These are phyloP conservation scores for Sturnus vulgaris DNA, from an alignment of 2,113 vertebrate species.

Conservation along the genomic window DNA sequence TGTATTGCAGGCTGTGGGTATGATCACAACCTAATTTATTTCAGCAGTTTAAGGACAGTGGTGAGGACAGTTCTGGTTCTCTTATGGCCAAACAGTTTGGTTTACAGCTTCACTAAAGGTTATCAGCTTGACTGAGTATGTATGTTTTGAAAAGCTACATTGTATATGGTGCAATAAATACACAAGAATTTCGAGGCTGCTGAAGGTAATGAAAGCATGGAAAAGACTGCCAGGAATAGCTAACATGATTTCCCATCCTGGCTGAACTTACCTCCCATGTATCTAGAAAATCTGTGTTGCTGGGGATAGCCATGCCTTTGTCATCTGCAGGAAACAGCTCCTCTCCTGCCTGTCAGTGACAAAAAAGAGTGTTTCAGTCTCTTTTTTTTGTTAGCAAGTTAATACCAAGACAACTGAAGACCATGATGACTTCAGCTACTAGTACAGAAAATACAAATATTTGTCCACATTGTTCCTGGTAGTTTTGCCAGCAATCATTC, in stretches of 20 bases:
- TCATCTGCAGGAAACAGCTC: constrained; percentile 79
- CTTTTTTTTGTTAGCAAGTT: background rate
- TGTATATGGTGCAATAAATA: background rate
- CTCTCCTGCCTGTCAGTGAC: constrained; percentile 71
- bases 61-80: background rate
- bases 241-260: background rate
- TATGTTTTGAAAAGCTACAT: background rate
- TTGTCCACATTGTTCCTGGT: background rate
- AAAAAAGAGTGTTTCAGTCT: background rate
- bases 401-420: background rate
- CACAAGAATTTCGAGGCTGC: background rate
- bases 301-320: constrained; percentile 70
- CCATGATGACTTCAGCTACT: background rate
- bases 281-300: constrained; percentile 76
- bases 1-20: background rate
- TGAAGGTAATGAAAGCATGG: background rate
- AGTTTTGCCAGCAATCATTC: background rate
- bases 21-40: background rate
- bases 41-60: background rate
- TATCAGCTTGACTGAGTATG: background rate
- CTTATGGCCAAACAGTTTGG: background rate
- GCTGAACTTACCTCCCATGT: constrained; percentile 83
- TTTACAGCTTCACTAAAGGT: background rate
- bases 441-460: background rate
- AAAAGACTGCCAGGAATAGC: background rate